Evolutionary conservation across 2,888 invertebrate genomes (phyloP).

Genomic region (Adelphocoris suturalis): DNA sequence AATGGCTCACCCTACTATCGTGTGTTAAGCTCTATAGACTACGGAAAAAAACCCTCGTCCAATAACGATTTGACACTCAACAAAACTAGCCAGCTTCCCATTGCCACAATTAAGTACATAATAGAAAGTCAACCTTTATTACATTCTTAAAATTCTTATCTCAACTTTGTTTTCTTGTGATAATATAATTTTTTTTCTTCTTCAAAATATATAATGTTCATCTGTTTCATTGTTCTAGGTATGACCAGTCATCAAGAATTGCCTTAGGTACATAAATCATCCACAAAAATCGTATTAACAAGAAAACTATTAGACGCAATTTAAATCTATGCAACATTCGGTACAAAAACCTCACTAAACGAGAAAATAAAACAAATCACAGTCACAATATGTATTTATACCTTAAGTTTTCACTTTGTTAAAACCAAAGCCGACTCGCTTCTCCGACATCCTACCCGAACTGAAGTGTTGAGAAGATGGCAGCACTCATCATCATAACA

Average conservation of each 20-base stretch:
- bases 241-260: constrained; percentile 39
- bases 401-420: neutral
- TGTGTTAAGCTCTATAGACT: too few species aligned
- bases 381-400: constrained; percentile 48
- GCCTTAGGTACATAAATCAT: neutral
- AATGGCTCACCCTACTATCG: too few species aligned
- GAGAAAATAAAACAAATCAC: constrained; percentile 58
- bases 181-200: neutral
- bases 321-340: neutral
- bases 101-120: too few species aligned
- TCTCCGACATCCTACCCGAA: neutral
- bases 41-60: too few species aligned
- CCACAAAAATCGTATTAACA: neutral
- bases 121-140: too few species aligned
- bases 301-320: neutral
- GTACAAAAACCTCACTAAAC: neutral
- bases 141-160: too few species aligned
- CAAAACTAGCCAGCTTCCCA: too few species aligned
- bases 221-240: constrained; percentile 49
- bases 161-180: too few species aligned
- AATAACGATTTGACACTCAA: too few species aligned
- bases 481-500: constrained; percentile 15
- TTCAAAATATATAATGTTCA: constrained; percentile 1
- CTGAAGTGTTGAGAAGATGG: neutral
- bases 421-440: constrained; percentile 34